Evolutionary conservation across 2,888 invertebrate genomes (phyloP), one percentile per base, ranked within the genome.

Genomic region (Morpho helenor): DNA sequence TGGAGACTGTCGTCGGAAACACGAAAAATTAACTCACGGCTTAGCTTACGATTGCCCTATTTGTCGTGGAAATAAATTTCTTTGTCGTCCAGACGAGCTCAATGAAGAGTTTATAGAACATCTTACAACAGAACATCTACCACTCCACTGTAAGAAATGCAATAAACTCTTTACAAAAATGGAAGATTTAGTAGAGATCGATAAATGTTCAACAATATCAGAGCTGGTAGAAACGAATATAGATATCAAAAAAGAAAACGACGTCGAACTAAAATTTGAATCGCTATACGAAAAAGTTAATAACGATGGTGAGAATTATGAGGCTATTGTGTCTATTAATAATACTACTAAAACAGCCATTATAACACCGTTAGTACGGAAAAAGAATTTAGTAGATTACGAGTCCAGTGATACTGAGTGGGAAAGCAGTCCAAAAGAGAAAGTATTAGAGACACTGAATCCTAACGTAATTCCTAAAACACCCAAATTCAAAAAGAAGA

Each of bases 31-130:
- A 2, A 65, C 72, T 3, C 91, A 91, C 72, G 77, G 75, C 2
- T 76, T 91, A 1, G 71, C 73, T 5, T 91, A 79, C 71, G 84
- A 91, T 56, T 91, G 91, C 51, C 79, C 83, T 0, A 79, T 91
- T 57, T 91, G 91, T 60, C 75, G 90, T 58, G 84, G 83, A 7
- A 67, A 71, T 10, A 75, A 70, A 57, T 87, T 78, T 61, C 77
- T 87, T 42, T 88, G 87, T 66, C 69, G 69, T 10, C 83, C 84
- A 0, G 69, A 80, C 56, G 66, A 75, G 44, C 66, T 88, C 0
- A 82, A 75, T 63, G 57, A 73, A 56, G 73, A 78, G 7, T 87
- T 90, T 52, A 71, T 87, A 7, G 61, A 67, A 56, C 91, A 91
- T 62, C 70, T 91, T 2, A 58, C 71, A 0, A 56, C 72, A 53